phyloP scores from a whole-genome alignment of 1,140 invertebrate genomes.

The Metopolophium dirhodum region DNA sequence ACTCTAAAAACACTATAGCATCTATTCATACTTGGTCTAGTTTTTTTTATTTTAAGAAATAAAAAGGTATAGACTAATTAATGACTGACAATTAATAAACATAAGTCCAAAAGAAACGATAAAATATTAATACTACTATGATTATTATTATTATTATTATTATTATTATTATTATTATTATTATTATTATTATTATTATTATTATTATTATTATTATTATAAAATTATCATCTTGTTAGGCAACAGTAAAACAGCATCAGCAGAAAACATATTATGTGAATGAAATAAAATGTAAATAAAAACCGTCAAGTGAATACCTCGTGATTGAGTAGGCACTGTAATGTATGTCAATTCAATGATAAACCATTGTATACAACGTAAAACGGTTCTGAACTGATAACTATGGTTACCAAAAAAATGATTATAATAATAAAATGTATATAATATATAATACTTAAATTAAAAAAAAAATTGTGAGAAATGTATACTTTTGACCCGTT shows the following conservation, averaged over 20 bases:
- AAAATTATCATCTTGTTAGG: too few species aligned
- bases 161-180: too few species aligned
- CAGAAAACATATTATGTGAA: background rate
- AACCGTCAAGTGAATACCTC: too few species aligned
- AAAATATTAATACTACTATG: background rate
- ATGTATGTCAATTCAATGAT: background rate
- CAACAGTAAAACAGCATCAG: too few species aligned
- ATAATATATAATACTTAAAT: too few species aligned
- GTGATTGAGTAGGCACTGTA: background rate
- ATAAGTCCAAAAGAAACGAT: background rate
- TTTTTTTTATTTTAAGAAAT: background rate
- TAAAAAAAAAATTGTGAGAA: too few species aligned
- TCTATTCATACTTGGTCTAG: background rate
- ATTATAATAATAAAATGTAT: too few species aligned
- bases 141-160: too few species aligned
- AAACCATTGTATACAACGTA: background rate
- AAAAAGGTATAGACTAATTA: background rate
- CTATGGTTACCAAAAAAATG: too few species aligned
- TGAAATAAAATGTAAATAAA: background rate
- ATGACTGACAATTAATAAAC: background rate
- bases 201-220: too few species aligned
- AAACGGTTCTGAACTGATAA: too few species aligned
- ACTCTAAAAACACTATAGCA: background rate
- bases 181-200: too few species aligned
- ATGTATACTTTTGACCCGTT: background rate